Evolutionary conservation across 2,888 invertebrate genomes (phyloP).

Genomic region (Sceliomorpha sp.): DNA sequence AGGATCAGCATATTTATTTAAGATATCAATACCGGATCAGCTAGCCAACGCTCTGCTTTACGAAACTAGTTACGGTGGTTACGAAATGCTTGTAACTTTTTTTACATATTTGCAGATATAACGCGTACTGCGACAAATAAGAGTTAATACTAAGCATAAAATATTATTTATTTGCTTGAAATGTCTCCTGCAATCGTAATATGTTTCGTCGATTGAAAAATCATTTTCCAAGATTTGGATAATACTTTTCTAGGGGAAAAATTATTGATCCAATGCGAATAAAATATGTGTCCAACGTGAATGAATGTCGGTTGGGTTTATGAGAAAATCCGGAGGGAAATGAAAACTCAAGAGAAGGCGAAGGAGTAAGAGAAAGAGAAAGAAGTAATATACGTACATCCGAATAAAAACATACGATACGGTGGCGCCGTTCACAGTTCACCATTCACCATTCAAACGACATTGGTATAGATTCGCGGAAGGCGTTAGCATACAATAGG

Average conservation of each 20-base stretch:
- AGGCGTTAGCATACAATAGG: slow-evolving; percentile 61
- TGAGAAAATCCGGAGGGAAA: slow-evolving; percentile 8
- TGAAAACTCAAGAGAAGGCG: slow-evolving; percentile 11
- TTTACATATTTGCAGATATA: too few species aligned
- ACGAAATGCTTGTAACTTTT: too few species aligned
- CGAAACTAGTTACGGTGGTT: too few species aligned
- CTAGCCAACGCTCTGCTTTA: background rate
- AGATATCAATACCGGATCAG: background rate
- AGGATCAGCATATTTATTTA: slow-evolving; percentile 2
- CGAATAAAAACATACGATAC: too few species aligned
- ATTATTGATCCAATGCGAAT: slow-evolving; percentile 3
- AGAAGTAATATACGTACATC: background rate
- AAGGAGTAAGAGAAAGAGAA: too few species aligned
- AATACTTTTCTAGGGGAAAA: background rate
- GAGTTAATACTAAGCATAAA: too few species aligned
- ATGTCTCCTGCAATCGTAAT: too few species aligned
- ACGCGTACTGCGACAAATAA: too few species aligned
- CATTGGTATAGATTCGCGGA: slow-evolving; percentile 30
- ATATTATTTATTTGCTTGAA: too few species aligned
- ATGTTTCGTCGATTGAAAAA: slow-evolving; percentile 1
- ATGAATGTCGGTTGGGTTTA: slow-evolving; percentile 9
- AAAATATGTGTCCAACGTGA: slow-evolving; percentile 8
- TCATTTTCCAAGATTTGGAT: slow-evolving; percentile 1
- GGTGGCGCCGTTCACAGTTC: background rate
- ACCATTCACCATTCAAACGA: too few species aligned